Evolutionary conservation across 2,888 invertebrate species (phyloP).

Genomic region (Zygothrica quintamaculata): DNA sequence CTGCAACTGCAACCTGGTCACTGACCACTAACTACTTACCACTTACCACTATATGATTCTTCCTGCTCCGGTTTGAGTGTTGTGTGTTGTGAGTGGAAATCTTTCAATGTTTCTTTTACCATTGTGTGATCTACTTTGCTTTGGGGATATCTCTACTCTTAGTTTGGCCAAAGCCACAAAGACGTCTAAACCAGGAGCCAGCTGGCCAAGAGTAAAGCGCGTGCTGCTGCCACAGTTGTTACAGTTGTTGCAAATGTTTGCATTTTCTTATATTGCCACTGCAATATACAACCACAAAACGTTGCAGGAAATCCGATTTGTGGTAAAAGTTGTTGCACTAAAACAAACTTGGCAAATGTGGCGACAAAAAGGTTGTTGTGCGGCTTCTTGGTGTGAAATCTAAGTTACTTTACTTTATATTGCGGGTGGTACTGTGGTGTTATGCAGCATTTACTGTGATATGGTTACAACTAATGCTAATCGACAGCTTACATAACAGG

Average conservation of each 20-base stretch:
- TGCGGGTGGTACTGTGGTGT: conserved; percentile 36
- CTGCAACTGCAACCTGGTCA: background rate
- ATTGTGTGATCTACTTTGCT: conserved; percentile 68
- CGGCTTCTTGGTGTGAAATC: conserved; percentile 59
- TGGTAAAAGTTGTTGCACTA: conserved; percentile 73
- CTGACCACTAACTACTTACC: conserved; percentile 11
- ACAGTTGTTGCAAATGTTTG: conserved; percentile 25
- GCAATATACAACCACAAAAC: conserved; percentile 67
- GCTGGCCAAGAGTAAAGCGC: conserved; percentile 1
- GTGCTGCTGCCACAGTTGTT: background rate
- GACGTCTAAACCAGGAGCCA: conserved; percentile 15
- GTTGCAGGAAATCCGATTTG: conserved; percentile 79
- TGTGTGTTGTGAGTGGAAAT: no score
- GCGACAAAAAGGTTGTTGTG: conserved; percentile 36
- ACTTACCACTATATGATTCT: conserved; percentile 52
- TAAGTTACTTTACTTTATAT: conserved; percentile 26
- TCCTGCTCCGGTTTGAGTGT: conserved; percentile 74
- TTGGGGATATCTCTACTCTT: background rate
- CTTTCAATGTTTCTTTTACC: conserved; percentile 35
- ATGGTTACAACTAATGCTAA: conserved; percentile 38
- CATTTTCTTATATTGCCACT: no score
- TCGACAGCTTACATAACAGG: conserved; percentile 55
- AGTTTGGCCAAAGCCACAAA: conserved; percentile 23
- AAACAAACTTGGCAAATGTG: conserved; percentile 29
- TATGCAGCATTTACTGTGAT: background rate